Percentiles rank a stretch among this genome's conserved stretches.
Conservation (phyloP, 1,140 invertebrate genomes). For the Ectropis grisescens region DNA sequence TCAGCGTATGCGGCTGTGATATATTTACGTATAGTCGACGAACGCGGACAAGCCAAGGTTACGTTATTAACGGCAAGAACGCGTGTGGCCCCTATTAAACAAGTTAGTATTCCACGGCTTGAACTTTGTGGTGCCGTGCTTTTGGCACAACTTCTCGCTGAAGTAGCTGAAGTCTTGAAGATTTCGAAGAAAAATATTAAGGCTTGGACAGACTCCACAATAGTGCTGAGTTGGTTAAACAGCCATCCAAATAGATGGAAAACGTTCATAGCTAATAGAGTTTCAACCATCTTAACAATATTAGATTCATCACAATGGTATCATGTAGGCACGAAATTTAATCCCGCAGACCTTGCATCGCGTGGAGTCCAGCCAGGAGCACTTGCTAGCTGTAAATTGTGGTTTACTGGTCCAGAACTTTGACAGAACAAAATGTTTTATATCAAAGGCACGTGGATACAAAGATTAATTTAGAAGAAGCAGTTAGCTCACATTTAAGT, state of each 20-base stretch:
- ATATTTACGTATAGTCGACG: slow-evolving; percentile 12
- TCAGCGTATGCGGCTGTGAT: slow-evolving; percentile 22
- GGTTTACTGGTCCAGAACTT: slow-evolving; percentile 40
- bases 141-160: slow-evolving; percentile 9
- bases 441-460: too few relatives aligned
- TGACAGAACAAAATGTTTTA: too few relatives aligned
- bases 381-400: slow-evolving; percentile 19
- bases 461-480: slow-evolving; percentile 2
- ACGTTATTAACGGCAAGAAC: slow-evolving; percentile 18
- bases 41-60: neutral
- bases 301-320: slow-evolving; percentile 43
- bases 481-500: neutral
- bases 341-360: slow-evolving; percentile 45
- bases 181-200: slow-evolving; percentile 15
- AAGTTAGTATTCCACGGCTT: slow-evolving; percentile 20
- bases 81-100: slow-evolving; percentile 23
- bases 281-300: slow-evolving; percentile 24
- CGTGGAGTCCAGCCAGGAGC: slow-evolving; percentile 26
- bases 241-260: slow-evolving; percentile 20
- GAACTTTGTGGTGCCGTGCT: slow-evolving; percentile 29
- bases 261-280: slow-evolving; percentile 45
- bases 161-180: slow-evolving; percentile 12
- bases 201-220: slow-evolving; percentile 12
- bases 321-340: slow-evolving; percentile 18
- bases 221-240: slow-evolving; percentile 21